Base-by-base conservation (phyloP, 2,113 vertebrate genomes). In the Oceanites oceanicus region DNA sequence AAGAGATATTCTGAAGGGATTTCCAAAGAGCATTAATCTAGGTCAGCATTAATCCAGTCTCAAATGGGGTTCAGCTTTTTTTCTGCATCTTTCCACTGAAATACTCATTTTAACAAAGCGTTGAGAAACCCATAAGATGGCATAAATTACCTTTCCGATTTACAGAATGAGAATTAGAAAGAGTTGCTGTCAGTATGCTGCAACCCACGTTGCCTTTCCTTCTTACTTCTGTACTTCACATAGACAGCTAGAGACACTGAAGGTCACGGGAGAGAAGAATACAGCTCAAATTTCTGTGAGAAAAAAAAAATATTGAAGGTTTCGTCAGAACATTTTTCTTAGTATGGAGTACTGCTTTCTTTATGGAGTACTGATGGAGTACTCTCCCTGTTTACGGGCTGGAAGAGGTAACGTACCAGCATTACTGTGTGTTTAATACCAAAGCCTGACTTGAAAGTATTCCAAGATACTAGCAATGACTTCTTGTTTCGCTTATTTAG, bases 21-120 rank as follows among this genome's bases (percentile, higher is more conserved):
- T 94, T 92, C 56, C 30, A 84, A 84, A 94, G 70, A 94, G 10
- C n/a, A 87, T 95, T 95, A 56, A 88, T 92, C 83, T 86, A 91
- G 76, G 56, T 81, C 80, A 94, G 73, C 73, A 79, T 72, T 91
- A 94, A 77, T 74, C 66, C 80, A 50, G 36, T 65, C 76, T 91
- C 53, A 65, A 84, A 49, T 66, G 42, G 40, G 34, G 36, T 77
- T 94, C 65, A 65, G 27, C 19, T 34, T 70, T 66, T 79, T 74
- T 66, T 34, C 52, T 58, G 20, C 26, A 40, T 61, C 40, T 71
- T 94, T 85, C 66, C 62, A 94, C 21, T 45, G 38, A 91, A 92
- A 79, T 47, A 22, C 2, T 65, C 23, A 58, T 68, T 79, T 90
- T 84, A 88, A 74, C 32, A 84, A 88, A 83, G 68, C 23, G 67